These are phyloP conservation scores for Sinonovacula constricta DNA, from an alignment of 1,140 invertebrate genomes.

Conservation along the genomic window DNA sequence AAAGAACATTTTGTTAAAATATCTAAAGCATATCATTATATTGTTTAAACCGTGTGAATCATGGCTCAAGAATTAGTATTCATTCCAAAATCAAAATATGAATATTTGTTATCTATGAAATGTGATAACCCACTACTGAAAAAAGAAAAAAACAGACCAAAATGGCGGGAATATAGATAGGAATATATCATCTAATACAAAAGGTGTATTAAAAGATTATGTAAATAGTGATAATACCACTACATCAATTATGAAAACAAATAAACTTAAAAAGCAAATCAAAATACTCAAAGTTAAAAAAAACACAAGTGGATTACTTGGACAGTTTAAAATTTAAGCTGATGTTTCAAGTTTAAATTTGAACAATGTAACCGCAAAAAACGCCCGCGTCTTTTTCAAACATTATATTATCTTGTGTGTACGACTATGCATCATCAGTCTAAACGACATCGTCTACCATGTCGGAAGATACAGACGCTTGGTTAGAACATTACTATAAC, in stretches of 20 bases:
- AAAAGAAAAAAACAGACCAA: conserved; percentile 14
- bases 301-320: conserved; percentile 10
- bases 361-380: too few relatives aligned
- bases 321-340: neutral
- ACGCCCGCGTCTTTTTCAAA: neutral
- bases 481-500: neutral
- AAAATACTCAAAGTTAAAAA: conserved; percentile 10
- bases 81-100: too few relatives aligned
- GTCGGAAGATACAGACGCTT: conserved; percentile 4
- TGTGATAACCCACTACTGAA: conserved; percentile 31
- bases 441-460: neutral
- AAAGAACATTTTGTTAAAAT: too few relatives aligned
- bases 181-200: neutral
- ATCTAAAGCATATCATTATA: conserved; percentile 18
- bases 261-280: neutral
- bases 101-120: conserved; percentile 29
- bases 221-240: neutral
- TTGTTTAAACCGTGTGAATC: conserved; percentile 27
- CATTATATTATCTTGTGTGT: neutral
- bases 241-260: conserved; percentile 8
- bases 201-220: neutral
- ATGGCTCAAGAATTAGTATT: conserved; percentile 50
- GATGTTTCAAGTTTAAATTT: neutral
- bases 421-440: neutral
- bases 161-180: conserved; percentile 8